These are phyloP conservation scores for Mus spretus DNA, from an alignment of 2,797 vertebrate genomes.

Conservation along the genomic window DNA sequence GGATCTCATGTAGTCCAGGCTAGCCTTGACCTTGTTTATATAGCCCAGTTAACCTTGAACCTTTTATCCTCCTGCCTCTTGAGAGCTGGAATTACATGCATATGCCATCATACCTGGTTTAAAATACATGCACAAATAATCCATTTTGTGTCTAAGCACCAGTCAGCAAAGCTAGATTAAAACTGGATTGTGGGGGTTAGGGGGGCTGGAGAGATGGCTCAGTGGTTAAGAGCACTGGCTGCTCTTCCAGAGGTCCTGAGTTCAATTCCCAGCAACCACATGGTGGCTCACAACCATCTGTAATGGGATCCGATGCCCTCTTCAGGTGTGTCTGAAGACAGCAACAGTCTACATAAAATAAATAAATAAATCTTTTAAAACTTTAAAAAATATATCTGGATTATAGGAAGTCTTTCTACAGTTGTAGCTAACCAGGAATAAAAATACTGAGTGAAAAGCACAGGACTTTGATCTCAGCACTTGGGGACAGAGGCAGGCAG, in stretches of 20 bases:
- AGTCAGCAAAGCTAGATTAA: slow-evolving; percentile 38
- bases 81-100: not conserved
- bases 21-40: not conserved
- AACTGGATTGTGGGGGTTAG: not conserved
- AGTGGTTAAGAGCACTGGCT: not conserved
- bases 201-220: not conserved
- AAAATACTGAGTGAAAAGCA: not conserved
- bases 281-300: not conserved
- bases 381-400: not conserved
- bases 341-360: not conserved
- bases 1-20: not conserved
- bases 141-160: not conserved
- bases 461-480: not conserved
- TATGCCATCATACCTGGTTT: not conserved
- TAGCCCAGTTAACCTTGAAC: not conserved
- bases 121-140: not conserved
- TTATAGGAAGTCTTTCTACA: not conserved
- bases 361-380: not conserved
- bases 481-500: too few relatives aligned
- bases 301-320: not conserved
- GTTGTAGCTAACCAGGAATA: not conserved
- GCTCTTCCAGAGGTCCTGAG: not conserved
- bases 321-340: not conserved
- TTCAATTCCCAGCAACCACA: not conserved
- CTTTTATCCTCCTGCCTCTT: not conserved